Base-by-base conservation (phyloP, 2,888 invertebrate species). In the Cyclophora albipunctata region DNA sequence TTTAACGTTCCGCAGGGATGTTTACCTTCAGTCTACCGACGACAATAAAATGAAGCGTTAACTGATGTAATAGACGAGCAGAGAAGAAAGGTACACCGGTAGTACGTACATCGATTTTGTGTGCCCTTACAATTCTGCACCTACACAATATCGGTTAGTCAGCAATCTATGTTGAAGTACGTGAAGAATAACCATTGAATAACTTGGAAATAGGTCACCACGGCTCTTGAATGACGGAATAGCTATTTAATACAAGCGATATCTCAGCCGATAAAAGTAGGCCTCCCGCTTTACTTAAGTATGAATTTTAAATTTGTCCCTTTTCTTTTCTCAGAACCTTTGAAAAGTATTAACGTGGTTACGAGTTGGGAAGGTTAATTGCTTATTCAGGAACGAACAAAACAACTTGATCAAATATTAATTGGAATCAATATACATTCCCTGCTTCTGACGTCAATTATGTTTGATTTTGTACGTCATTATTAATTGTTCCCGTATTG, bases 221-320 rank as follows among this genome's bases (percentile, higher is more conserved):
- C 62, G 67, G 68, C 63, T 69, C 55, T 56, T 59, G 62, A 71
- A 62, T 57, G 60, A 60, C 64, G 68, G 66, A 65, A 70, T 62
- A 59, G 66, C 67, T 71, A 69, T 75, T 75, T 75, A 73, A 78
- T 76, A 73, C 71, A 73, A 48, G 47, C 58, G 62, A 63, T 63
- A 63, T 61, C 64, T 45, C 59, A 61, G 58, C 59, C 54, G 47
- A 62, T 55, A 55, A 64, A 66, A 73, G 64, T 69, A 62, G 67
- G 66, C 62, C 66, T 60, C 57, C 63, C 20, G 20, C 20, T 20
- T 20, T 20, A 20, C 20, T 20, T 20, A 20, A 20, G 20, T 20
- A 37, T 37, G 4, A 37, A 5, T 37, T 37, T 37, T 37, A 37
- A 5, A 37, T 37, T 5, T 5, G 4, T 37, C 37, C 4, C 37